Base-by-base conservation (phyloP, 2,113 vertebrate species). In the Glaucomys volans region DNA sequence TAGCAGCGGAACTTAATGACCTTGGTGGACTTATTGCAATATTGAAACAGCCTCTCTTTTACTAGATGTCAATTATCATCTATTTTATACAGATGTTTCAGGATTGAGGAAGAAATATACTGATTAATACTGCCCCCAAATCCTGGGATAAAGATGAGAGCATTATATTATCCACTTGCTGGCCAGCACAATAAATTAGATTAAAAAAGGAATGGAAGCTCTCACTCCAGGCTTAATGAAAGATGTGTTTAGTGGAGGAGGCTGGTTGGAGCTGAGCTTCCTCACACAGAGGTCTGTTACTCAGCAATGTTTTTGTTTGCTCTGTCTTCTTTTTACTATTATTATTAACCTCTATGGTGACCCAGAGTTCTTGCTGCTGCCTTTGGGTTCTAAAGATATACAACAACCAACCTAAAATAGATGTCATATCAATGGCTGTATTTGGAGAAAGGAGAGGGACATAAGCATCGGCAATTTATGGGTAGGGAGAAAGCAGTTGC, bases 171-270 rank as follows among this genome's bases (percentile, higher is more conserved):
- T 98, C 95, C 84, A 96, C 95, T 96, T 95, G 57, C 81, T 89
- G 67, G 75, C 72, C 91, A 98, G 88, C 59, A 94, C 94, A 97
- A 64, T 79, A 98, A 97, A 98, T 98, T 97, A 97, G 97, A 98
- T 98, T 98, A 98, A 95, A 97, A 93, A 95, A 97, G 66, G 44
- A 97, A 97, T 87, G 71, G 95, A 89, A 57, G 35, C 82, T 95
- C 66, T 97, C 90, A 96, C 97, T 94, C 83, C 91, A 87, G 87
- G 95, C 83, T 96, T 97, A 94, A 76, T 81, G 86, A 97, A 98
- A 98, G 97, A 97, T 95, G 90, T 88, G 30, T 8, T 98, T 98
- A 98, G 97, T 94, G 72, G 92, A 17, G 5, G 87, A 87, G 95
- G 75, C 74, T 96, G 94, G 92, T 87, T 98, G 90, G 82, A 95